These are phyloP conservation scores for Vulpes ferrilata DNA, from an alignment of 2,113 vertebrate species.

Conservation along the genomic window DNA sequence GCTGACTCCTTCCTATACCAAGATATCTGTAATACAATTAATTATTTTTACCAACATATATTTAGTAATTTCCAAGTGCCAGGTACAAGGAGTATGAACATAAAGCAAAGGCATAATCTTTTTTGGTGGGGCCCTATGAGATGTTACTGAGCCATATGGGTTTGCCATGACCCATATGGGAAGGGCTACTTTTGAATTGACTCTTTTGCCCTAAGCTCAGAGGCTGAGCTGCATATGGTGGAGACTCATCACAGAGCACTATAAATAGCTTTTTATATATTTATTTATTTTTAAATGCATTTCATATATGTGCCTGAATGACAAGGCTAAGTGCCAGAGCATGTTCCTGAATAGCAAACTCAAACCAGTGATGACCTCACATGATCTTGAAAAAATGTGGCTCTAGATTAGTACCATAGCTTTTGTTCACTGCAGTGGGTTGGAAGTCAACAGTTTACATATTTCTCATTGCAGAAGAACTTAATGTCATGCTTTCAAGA, in stretches of 20 bases:
- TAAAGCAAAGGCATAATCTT: background rate
- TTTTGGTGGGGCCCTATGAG: fast-evolving
- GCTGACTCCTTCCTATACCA: background rate
- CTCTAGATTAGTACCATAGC: background rate
- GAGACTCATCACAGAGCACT: background rate
- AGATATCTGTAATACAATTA: background rate
- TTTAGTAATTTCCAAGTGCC: background rate
- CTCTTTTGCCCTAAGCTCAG: fast-evolving
- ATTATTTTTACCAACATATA: background rate
- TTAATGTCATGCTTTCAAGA: background rate
- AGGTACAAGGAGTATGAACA: background rate
- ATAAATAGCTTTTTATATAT: background rate
- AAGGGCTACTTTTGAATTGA: background rate
- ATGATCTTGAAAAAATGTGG: background rate
- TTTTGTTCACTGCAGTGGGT: background rate
- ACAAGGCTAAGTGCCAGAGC: background rate
- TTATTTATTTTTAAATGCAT: background rate
- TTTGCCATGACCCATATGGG: no score
- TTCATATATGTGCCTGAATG: background rate
- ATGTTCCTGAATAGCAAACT: background rate
- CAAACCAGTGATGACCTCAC: background rate
- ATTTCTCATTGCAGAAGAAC: constrained; percentile 1
- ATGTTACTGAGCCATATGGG: background rate
- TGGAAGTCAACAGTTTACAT: background rate
- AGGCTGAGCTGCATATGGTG: fast-evolving